These are phyloP conservation scores for Noctua fimbriata DNA, from an alignment of 2,888 invertebrate genomes.

Conservation along the genomic window DNA sequence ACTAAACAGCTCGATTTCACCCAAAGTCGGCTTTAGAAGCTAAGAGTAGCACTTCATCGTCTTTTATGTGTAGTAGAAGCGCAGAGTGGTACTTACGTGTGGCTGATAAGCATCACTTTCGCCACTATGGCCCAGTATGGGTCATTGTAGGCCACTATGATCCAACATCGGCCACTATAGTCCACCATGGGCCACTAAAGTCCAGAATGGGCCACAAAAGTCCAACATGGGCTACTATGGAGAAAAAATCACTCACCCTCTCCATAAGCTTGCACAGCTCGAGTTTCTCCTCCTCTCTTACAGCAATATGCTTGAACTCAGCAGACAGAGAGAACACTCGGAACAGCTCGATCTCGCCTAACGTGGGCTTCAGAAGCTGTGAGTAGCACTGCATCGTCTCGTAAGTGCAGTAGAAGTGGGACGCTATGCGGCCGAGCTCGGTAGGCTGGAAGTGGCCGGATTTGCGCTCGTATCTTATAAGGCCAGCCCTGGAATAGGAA, in stretches of 20 bases:
- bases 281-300: constrained; percentile 98
- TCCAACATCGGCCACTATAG: not conserved
- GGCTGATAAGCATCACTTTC: too few relatives aligned
- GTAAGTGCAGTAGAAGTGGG: constrained; percentile 99
- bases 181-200: not conserved
- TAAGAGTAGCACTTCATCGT: constrained; percentile 99
- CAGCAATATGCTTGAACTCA: constrained; percentile 98
- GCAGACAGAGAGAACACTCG: constrained; percentile 99
- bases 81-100: constrained; percentile 74
- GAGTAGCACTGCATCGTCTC: constrained; percentile 99
- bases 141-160: not conserved
- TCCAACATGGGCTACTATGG: not conserved
- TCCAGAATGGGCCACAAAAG: not conserved
- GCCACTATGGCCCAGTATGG: too few relatives aligned
- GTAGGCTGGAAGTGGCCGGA: constrained; percentile 97
- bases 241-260: constrained; percentile 74
- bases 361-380: constrained; percentile 98
- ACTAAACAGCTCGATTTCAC: constrained; percentile 98
- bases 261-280: constrained; percentile 98
- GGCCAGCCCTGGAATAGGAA: constrained; percentile 92
- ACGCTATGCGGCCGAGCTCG: constrained; percentile 98
- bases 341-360: constrained; percentile 99
- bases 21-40: constrained; percentile 97
- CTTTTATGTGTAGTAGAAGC: constrained; percentile 99
- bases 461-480: constrained; percentile 98